Base-by-base conservation (phyloP, 2,113 vertebrate genomes). In the Catharus bicknelli region DNA sequence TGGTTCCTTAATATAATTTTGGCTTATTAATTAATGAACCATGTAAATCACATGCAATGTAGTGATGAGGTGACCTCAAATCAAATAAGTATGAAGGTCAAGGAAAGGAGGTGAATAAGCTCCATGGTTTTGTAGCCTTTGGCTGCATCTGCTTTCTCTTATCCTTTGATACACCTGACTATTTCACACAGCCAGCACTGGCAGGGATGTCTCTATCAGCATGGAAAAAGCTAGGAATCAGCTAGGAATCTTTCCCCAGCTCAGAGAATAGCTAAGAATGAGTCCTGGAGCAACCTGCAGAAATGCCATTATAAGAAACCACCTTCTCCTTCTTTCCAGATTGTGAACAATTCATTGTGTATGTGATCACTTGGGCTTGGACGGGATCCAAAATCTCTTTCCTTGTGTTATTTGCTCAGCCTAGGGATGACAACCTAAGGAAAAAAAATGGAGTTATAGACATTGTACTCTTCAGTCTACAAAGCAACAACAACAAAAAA, bases 1-100 rank as follows among this genome's bases (percentile, higher is more conserved):
- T 27, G 30, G 51, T 18, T 90, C 86, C 75, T 74, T 91, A 88
- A 90, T 90, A 67, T 51, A 13, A 83, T 94, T 95, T 87, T 67
- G 76, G 21, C 32, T 93, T 91, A 90, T 88, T 93, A 95, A 95
- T 95, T 94, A 93, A 95, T 93, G 85, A 94, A 40, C 55, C 32
- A 29, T 74, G 86, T 86, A 94, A 93, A 95, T 95, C 68, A 90
- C 5, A 1, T 83, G 66, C 83, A 90, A 47, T 69, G 47, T 13
- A 66, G 27, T 70, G 68, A 83, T 67, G 88, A 91, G 47, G 66
- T 63, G 81, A 64, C 34, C 50, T 91, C 76, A 83, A 83, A 68
- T 92, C 62, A 76, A 92, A 40, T 77, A 58, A 83, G 34, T 43
- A 61, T 43, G 21, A 72, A 86, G 75, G 79, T 81, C 79, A 80